Evolutionary conservation across 2,113 vertebrate genomes (phyloP).

Genomic region (Sinocyclocheilus rhinocerous): DNA sequence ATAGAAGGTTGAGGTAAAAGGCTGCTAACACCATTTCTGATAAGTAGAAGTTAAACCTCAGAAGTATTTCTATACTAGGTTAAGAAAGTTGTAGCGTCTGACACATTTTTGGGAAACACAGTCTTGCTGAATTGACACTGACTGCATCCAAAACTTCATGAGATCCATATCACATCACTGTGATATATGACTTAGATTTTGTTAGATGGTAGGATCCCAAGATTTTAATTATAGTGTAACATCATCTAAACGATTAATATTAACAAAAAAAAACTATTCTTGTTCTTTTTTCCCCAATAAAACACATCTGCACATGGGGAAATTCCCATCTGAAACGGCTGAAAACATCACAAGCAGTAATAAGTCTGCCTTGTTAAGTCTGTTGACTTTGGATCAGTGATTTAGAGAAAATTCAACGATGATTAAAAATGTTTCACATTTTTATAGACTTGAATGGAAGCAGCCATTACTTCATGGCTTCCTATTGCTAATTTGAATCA

Average conservation of each 20-base stretch:
- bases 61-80: not conserved
- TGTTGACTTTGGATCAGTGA: slow-evolving; percentile 22
- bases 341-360: slow-evolving; percentile 11
- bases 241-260: slow-evolving; percentile 41
- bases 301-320: slow-evolving; percentile 28
- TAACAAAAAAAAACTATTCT: slow-evolving; percentile 13
- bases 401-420: not conserved
- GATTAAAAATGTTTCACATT: not conserved
- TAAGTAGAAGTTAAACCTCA: not conserved
- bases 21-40: not conserved
- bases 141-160: not conserved
- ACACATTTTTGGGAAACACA: not conserved
- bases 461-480: no score
- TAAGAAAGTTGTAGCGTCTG: not conserved
- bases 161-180: not conserved
- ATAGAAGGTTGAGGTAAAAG: not conserved
- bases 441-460: not conserved
- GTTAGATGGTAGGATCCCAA: slow-evolving; percentile 21
- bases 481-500: no score
- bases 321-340: slow-evolving; percentile 29
- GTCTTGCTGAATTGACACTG: slow-evolving; percentile 2
- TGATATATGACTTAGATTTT: slow-evolving; percentile 13
- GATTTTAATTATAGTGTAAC: slow-evolving; percentile 34
- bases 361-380: not conserved
- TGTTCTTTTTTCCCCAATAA: not conserved